Evolutionary conservation across 1,140 invertebrate genomes (phyloP).

Genomic region (Radopholus similis): DNA sequence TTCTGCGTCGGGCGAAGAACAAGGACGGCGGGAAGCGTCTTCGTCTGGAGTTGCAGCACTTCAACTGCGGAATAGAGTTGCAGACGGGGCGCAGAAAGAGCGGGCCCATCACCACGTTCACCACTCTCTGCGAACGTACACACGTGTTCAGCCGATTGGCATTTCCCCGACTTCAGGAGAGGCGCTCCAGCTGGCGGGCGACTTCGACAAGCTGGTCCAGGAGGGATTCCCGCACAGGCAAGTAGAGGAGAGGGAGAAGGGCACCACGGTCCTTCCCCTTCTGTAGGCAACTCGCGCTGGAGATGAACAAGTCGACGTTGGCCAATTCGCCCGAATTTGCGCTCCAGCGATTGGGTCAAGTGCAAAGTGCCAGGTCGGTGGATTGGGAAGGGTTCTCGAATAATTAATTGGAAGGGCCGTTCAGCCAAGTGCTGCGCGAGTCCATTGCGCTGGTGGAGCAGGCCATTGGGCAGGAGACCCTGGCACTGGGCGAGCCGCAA

Average conservation of each 20-base stretch:
- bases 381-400: not conserved
- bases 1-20: conserved; percentile 17
- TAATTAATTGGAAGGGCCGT: not conserved
- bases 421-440: conserved; percentile 2
- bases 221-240: conserved; percentile 5
- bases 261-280: not conserved
- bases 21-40: conserved; percentile 13
- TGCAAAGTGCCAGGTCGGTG: not conserved
- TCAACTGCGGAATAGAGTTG: conserved; percentile 7
- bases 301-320: not conserved
- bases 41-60: not conserved
- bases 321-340: not conserved
- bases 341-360: not conserved
- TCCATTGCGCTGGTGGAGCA: not conserved
- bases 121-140: conserved; percentile 14
- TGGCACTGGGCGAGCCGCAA: not conserved
- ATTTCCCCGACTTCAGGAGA: not conserved
- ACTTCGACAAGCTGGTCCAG: conserved; percentile 3
- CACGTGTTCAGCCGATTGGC: not conserved
- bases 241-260: not conserved
- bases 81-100: conserved; percentile 8
- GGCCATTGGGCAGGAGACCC: conserved; percentile 11
- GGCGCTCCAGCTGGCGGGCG: conserved; percentile 8
- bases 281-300: not conserved
- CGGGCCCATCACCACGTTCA: conserved; percentile 7